These are phyloP conservation scores for Drosophila rellima DNA, from an alignment of 2,888 invertebrate genomes.

Conservation along the genomic window DNA sequence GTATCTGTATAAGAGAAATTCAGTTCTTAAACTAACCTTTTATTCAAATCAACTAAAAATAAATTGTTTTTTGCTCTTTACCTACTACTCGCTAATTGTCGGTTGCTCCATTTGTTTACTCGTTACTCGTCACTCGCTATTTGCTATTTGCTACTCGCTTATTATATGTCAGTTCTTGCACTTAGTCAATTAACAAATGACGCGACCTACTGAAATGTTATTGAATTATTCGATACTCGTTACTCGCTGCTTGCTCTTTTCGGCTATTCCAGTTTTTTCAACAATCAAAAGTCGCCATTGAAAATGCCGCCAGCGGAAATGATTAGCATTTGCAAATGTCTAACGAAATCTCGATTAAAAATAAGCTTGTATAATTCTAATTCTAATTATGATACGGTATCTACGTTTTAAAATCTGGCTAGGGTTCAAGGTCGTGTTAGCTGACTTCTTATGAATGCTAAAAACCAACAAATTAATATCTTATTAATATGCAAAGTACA, in stretches of 20 bases:
- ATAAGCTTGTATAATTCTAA: constrained; percentile 53
- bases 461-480: constrained; percentile 4
- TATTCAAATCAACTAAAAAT: neutral
- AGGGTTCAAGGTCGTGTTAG: constrained; percentile 44
- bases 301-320: constrained; percentile 55
- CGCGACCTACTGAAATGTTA: neutral
- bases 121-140: neutral
- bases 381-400: constrained; percentile 45
- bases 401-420: constrained; percentile 10
- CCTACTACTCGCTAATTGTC: neutral
- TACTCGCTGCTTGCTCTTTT: neutral
- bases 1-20: neutral
- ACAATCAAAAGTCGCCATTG: constrained; percentile 9
- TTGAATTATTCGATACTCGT: neutral
- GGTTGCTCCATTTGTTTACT: too few species aligned
- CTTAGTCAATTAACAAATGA: too few species aligned
- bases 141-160: neutral
- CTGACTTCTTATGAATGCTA: constrained; percentile 4
- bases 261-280: neutral
- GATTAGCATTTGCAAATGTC: constrained; percentile 57
- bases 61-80: neutral
- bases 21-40: neutral
- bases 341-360: constrained; percentile 37
- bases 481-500: constrained; percentile 42
- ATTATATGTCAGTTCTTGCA: neutral